phyloP scores from a whole-genome alignment of 1,140 invertebrate genomes.

The Aphelenchoides fujianensis region DNA sequence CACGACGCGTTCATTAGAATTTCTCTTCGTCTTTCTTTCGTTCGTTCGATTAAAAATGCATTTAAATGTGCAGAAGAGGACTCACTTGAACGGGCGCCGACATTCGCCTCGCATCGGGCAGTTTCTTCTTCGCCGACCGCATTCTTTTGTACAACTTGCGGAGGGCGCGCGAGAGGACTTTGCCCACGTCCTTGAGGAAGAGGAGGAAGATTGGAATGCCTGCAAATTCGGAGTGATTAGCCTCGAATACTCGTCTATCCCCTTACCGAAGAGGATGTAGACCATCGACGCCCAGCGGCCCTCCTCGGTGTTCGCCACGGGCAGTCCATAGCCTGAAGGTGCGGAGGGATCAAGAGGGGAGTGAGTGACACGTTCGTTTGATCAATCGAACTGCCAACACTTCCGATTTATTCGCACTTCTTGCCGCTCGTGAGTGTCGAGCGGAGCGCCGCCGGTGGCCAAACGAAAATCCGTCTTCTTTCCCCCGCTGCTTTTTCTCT shows the following conservation, averaged over 20 bases:
- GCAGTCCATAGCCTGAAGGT: slow-evolving; percentile 58
- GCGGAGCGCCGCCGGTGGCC: too few species aligned
- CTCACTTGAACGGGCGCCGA: slow-evolving; percentile 24
- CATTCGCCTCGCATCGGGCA: slow-evolving; percentile 49
- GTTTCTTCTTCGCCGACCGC: slow-evolving; percentile 41
- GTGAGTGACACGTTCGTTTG: slow-evolving; percentile 29
- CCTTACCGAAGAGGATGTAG: slow-evolving; percentile 60
- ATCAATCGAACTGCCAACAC: slow-evolving; percentile 16
- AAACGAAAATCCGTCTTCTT: background rate
- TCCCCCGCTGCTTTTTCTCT: too few species aligned
- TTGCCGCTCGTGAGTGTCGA: too few species aligned
- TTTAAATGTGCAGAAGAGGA: too few species aligned
- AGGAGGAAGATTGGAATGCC: slow-evolving; percentile 59
- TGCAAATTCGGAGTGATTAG: too few species aligned
- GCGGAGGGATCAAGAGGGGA: too few species aligned
- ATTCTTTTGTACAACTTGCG: slow-evolving; percentile 60
- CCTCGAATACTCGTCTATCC: too few species aligned
- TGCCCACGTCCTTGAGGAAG: slow-evolving; percentile 56
- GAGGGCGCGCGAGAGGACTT: slow-evolving; percentile 46
- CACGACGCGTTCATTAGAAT: too few species aligned
- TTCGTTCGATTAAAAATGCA: background rate
- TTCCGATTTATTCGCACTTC: too few species aligned
- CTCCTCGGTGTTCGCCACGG: slow-evolving; percentile 49
- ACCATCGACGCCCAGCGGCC: slow-evolving; percentile 54
- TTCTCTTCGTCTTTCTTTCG: background rate